Percentiles rank a stretch among this genome's conserved stretches.
phyloP scores from a whole-genome alignment of 2,888 invertebrate genomes.

The Agriopis aurantiaria region DNA sequence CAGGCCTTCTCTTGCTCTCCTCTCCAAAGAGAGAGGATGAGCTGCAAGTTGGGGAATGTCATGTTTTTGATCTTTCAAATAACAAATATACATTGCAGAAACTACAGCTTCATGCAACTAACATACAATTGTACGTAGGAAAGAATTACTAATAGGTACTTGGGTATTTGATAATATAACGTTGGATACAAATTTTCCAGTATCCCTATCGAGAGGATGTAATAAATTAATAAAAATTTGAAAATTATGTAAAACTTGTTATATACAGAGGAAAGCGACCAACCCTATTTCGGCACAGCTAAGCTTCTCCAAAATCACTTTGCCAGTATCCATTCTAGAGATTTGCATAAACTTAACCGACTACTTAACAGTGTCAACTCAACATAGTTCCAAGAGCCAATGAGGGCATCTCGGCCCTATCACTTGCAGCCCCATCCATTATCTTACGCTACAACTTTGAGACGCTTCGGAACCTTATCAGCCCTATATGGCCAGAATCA shows the following conservation, averaged over 20 bases:
- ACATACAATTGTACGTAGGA: neutral
- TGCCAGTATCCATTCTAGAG: constrained; percentile 29
- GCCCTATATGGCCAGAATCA: constrained; percentile 52
- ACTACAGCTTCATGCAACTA: neutral
- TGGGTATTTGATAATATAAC: neutral
- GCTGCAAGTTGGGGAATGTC: too few relatives aligned
- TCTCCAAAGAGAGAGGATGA: too few relatives aligned
- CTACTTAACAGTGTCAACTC: constrained; percentile 49
- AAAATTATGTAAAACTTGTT: constrained; percentile 31
- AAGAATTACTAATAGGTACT: neutral
- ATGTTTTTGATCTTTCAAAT: neutral
- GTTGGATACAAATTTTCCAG: neutral
- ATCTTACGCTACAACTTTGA: constrained; percentile 61
- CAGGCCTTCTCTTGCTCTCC: too few relatives aligned
- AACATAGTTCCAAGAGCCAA: constrained; percentile 45
- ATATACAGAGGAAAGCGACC: constrained; percentile 3
- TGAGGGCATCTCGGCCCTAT: constrained; percentile 50
- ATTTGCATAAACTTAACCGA: constrained; percentile 46
- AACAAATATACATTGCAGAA: neutral
- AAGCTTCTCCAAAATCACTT: constrained; percentile 38
- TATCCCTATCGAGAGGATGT: neutral
- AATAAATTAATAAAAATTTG: constrained; percentile 15
- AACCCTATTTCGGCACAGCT: constrained; percentile 23
- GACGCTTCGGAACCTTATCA: constrained; percentile 62
- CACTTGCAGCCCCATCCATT: constrained; percentile 62